Evolutionary conservation across 2,113 vertebrate genomes (phyloP).

Genomic region (Hydrolagus affinis): DNA sequence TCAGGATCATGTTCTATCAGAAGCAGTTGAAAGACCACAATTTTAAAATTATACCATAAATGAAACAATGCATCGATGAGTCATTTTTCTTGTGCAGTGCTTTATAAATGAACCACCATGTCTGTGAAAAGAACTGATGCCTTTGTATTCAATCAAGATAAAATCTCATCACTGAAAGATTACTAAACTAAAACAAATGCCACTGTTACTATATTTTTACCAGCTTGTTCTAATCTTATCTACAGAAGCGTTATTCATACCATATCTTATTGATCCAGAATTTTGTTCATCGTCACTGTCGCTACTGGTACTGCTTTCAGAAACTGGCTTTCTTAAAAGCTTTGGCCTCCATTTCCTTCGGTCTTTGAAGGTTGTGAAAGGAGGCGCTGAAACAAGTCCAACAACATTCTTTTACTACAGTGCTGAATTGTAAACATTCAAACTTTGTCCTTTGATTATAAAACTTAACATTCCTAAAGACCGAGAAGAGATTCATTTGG

Average conservation of each 20-base stretch:
- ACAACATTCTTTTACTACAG: neutral
- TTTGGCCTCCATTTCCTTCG: constrained; percentile 77
- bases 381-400: constrained; percentile 63
- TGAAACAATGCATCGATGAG: constrained; percentile 21
- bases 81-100: neutral
- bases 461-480: neutral
- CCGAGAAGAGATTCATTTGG: neutral
- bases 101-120: constrained; percentile 18
- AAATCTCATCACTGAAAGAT: neutral
- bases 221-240: neutral
- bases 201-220: neutral
- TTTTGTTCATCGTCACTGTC: constrained; percentile 58
- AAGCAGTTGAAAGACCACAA: neutral
- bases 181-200: constrained; percentile 17
- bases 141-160: constrained; percentile 11
- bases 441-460: constrained; percentile 3
- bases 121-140: constrained; percentile 17
- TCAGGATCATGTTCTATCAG: constrained; percentile 12
- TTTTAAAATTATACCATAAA: constrained; percentile 9
- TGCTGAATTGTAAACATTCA: neutral
- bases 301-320: constrained; percentile 53
- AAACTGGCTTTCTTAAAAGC: constrained; percentile 52
- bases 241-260: constrained; percentile 48
- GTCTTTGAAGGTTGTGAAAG: constrained; percentile 85
- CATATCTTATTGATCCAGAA: constrained; percentile 52